Evolutionary conservation across 1,140 invertebrate species (phyloP).

Genomic region (Hesperophylax magnus): DNA sequence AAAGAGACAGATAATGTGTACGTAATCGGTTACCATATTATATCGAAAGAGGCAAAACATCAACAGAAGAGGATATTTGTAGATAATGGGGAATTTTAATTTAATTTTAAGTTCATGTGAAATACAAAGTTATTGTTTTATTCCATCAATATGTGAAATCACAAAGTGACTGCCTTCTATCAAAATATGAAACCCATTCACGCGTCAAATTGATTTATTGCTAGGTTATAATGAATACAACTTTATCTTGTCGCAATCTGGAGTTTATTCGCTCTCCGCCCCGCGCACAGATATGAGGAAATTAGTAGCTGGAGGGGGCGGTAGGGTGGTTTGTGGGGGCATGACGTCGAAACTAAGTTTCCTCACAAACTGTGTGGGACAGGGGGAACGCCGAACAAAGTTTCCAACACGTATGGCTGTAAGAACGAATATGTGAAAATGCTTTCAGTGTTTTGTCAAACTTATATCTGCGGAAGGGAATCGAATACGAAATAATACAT

Average conservation of each 20-base stretch:
- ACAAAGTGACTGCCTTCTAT: too few species aligned
- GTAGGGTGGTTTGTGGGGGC: constrained; percentile 34
- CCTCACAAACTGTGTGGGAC: constrained; percentile 12
- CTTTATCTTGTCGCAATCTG: neutral
- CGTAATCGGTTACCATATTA: too few species aligned
- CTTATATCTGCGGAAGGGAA: neutral
- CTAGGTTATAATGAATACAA: neutral
- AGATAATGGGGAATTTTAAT: too few species aligned
- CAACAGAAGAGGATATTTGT: too few species aligned
- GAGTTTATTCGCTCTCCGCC: neutral
- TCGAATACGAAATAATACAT: neutral
- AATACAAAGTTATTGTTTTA: too few species aligned
- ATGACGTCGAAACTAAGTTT: constrained; percentile 54
- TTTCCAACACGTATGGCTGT: constrained; percentile 40
- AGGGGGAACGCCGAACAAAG: constrained; percentile 34
- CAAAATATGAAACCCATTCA: too few species aligned
- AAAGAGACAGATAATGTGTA: too few species aligned
- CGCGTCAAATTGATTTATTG: neutral
- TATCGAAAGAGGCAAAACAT: too few species aligned
- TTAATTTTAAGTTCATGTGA: too few species aligned
- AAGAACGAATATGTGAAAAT: constrained; percentile 24
- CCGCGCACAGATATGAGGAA: constrained; percentile 45
- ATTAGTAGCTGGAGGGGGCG: constrained; percentile 46
- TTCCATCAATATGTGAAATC: too few species aligned
- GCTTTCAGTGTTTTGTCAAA: constrained; percentile 30